Conservation (phyloP, 2,888 invertebrate genomes). For the Cyaniris semiargus region DNA sequence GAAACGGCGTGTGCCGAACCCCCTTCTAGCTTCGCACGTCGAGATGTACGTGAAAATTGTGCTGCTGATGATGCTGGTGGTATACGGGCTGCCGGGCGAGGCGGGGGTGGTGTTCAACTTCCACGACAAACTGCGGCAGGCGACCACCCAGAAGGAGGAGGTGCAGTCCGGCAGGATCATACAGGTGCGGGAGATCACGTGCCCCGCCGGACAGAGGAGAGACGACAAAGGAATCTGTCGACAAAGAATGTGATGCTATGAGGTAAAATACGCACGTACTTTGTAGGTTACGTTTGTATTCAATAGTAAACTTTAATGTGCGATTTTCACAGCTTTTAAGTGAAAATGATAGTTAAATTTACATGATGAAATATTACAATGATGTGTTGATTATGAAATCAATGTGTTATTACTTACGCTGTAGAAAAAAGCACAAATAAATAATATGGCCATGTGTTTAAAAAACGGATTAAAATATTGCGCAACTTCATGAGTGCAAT, state of each 20-base stretch:
- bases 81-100: slow-evolving; percentile 44
- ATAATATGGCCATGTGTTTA: not conserved
- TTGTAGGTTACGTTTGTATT: not conserved
- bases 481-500: not conserved
- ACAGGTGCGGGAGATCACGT: slow-evolving; percentile 58
- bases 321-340: not conserved
- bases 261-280: not conserved
- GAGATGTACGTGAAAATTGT: slow-evolving; percentile 61
- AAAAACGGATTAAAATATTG: not conserved
- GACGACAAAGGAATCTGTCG: slow-evolving; percentile 57
- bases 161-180: slow-evolving; percentile 58
- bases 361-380: not conserved
- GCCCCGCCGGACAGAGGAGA: slow-evolving; percentile 53
- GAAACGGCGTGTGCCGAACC: slow-evolving; percentile 62
- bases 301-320: not conserved
- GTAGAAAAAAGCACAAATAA: too few relatives aligned
- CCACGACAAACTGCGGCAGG: slow-evolving; percentile 53
- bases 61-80: slow-evolving; percentile 47
- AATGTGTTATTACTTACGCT: too few relatives aligned
- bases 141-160: slow-evolving; percentile 43
- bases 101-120: slow-evolving; percentile 53
- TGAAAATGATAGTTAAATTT: not conserved
- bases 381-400: too few relatives aligned
- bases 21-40: slow-evolving; percentile 51
- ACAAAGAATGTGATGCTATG: slow-evolving; percentile 50